Percentiles rank a stretch among this genome's conserved stretches.
Evolutionary conservation across 2,113 vertebrate species (phyloP).

Genomic region (Corydoras sp.): DNA sequence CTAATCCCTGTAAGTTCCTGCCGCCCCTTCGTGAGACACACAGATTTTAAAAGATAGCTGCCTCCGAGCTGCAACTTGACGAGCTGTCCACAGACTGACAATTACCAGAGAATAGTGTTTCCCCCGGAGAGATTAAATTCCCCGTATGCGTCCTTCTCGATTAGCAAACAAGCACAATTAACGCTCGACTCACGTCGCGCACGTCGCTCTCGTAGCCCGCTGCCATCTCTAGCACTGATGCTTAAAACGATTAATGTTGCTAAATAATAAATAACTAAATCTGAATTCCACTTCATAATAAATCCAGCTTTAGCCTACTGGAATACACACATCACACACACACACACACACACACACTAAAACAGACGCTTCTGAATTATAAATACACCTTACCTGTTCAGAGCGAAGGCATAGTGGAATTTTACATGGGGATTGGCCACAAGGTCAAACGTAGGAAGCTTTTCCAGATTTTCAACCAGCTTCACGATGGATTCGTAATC

Average conservation of each 20-base stretch:
- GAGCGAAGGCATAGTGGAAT: constrained; percentile 93
- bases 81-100: constrained; percentile 14
- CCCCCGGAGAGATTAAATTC: background rate
- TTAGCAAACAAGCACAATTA: constrained; percentile 8
- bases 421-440: constrained; percentile 89
- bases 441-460: constrained; percentile 92
- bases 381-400: constrained; percentile 79
- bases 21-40: constrained; percentile 5
- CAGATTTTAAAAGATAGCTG: constrained; percentile 1
- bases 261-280: background rate
- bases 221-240: background rate
- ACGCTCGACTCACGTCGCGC: background rate
- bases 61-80: background rate
- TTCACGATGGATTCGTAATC: constrained; percentile 96
- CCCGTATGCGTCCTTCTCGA: background rate
- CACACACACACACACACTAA: constrained; percentile 3
- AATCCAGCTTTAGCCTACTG: no score
- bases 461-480: constrained; percentile 92
- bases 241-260: background rate
- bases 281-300: background rate
- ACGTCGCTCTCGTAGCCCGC: no score
- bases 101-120: constrained; percentile 28
- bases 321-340: background rate
- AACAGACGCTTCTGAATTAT: background rate
- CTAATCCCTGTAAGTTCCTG: background rate